A percentile compares a stretch with the other conserved stretches of the same genome.
Evolutionary conservation across 2,797 vertebrate species (phyloP).

Genomic region (Orientallactaga sibirica): DNA sequence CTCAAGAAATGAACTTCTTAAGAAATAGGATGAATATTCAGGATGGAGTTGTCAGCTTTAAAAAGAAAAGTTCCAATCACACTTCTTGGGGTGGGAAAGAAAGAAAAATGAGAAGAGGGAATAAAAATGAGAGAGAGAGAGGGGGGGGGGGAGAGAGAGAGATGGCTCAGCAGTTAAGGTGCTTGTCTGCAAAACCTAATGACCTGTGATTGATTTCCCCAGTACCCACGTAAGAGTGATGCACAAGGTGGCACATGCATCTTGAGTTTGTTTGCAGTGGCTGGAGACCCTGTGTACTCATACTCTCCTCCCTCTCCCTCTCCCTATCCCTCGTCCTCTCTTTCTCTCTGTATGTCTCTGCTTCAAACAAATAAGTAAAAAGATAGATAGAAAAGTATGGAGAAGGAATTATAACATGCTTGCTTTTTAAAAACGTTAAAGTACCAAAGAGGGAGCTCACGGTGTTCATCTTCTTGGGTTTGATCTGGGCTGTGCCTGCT

Average conservation of each 20-base stretch:
- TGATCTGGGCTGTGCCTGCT: neutral
- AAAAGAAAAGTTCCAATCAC: neutral
- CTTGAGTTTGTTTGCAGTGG: too few species aligned
- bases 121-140: neutral
- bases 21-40: constrained; percentile 35
- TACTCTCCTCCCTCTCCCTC: too few species aligned
- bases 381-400: neutral
- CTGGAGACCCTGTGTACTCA: too few species aligned
- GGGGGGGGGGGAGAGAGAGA: too few species aligned
- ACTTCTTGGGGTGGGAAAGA: neutral
- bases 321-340: too few species aligned
- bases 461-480: neutral
- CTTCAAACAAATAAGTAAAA: too few species aligned
- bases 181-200: too few species aligned
- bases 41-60: neutral
- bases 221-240: too few species aligned
- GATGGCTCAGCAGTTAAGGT: too few species aligned
- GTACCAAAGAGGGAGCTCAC: neutral
- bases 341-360: too few species aligned
- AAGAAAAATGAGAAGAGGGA: neutral
- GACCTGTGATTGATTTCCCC: too few species aligned
- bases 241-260: too few species aligned
- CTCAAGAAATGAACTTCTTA: constrained; percentile 56
- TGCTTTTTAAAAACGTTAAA: neutral
- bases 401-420: neutral